Conservation (phyloP, 2,888 invertebrate genomes). For the Pyrgus malvae region DNA sequence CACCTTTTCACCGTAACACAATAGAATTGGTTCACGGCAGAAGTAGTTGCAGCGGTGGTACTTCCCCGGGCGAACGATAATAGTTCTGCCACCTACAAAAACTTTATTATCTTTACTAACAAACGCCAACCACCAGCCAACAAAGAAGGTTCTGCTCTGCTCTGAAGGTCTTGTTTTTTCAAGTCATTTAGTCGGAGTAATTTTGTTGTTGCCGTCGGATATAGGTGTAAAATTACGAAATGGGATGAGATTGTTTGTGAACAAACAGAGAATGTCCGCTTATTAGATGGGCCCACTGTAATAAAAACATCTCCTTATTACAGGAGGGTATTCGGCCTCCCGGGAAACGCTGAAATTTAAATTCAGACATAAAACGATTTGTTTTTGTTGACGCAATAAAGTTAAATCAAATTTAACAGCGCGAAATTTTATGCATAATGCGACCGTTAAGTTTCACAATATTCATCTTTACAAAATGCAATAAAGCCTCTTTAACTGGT, state of each 20-base stretch:
- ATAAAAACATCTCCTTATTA: slow-evolving; percentile 77
- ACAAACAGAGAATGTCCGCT: slow-evolving; percentile 72
- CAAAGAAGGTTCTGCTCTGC: slow-evolving; percentile 23
- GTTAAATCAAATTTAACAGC: slow-evolving; percentile 63
- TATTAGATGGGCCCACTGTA: slow-evolving; percentile 71
- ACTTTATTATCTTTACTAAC: too few relatives aligned
- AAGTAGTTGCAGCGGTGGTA: too few relatives aligned
- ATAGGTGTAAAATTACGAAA: slow-evolving; percentile 70
- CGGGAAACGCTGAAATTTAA: slow-evolving; percentile 64
- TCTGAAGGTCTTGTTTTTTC: slow-evolving; percentile 42
- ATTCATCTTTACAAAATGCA: slow-evolving; percentile 38
- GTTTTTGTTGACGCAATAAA: slow-evolving; percentile 67
- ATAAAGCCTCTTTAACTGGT: slow-evolving; percentile 33
- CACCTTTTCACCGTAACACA: too few relatives aligned
- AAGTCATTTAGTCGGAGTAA: slow-evolving; percentile 50
- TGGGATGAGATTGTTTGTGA: slow-evolving; percentile 70
- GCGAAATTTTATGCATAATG: slow-evolving; percentile 48
- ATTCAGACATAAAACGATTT: slow-evolving; percentile 70
- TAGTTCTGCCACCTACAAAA: too few relatives aligned
- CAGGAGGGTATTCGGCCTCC: slow-evolving; percentile 50
- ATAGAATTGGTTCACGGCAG: too few relatives aligned
- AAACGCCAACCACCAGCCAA: slow-evolving; percentile 1
- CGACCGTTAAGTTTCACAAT: slow-evolving; percentile 48
- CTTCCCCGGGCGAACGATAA: too few relatives aligned
- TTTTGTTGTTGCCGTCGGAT: slow-evolving; percentile 55